Evolutionary conservation across 2,797 vertebrate species (phyloP).

Genomic region (Cetoscarus ocellatus): DNA sequence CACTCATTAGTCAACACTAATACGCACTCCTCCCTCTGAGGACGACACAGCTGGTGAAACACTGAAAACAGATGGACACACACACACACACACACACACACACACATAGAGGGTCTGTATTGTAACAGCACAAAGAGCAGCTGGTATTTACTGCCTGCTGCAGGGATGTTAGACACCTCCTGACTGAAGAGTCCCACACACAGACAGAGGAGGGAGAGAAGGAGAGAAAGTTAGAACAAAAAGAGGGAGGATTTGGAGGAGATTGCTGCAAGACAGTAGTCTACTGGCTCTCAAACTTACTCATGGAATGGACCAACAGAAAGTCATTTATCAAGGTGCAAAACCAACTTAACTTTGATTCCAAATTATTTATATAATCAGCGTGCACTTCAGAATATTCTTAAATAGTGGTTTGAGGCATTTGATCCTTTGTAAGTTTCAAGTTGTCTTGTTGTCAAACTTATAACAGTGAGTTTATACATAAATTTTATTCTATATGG

Average conservation of each 20-base stretch:
- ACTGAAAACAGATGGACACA: constrained; percentile 63
- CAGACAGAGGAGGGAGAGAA: not conserved
- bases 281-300: not conserved
- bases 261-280: not conserved
- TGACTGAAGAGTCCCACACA: not conserved
- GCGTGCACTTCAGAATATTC: no score
- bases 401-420: no score
- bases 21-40: constrained; percentile 10
- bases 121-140: constrained; percentile 57
- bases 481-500: no score
- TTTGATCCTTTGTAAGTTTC: no score
- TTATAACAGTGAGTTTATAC: no score
- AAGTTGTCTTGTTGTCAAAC: no score
- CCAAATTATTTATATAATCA: no score
- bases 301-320: constrained; percentile 2
- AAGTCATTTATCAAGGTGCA: no score
- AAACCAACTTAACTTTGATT: not conserved
- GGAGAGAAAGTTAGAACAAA: not conserved
- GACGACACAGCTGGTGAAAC: constrained; percentile 57
- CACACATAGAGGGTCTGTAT: constrained; percentile 24
- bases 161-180: constrained; percentile 37
- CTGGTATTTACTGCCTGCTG: constrained; percentile 50
- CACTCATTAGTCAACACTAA: constrained; percentile 38
- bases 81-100: constrained; percentile 31
- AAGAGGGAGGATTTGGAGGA: not conserved